Evolutionary conservation across 2,113 vertebrate genomes (phyloP).

Genomic region (Chloropsis hardwickii): DNA sequence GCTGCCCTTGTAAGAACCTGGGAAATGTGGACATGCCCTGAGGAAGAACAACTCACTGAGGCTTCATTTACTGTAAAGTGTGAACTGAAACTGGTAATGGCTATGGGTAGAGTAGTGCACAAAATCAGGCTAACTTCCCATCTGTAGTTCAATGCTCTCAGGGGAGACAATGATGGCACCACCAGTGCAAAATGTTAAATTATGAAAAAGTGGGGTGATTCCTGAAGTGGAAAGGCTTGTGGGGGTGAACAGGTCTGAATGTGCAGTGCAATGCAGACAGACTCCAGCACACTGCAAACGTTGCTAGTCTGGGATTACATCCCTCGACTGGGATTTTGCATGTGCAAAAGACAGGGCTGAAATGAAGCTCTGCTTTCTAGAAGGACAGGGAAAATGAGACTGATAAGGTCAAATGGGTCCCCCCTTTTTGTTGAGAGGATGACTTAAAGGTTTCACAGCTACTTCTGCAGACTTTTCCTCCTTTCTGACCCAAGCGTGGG

Average conservation of each 20-base stretch:
- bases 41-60: not conserved
- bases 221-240: not conserved
- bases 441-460: not conserved
- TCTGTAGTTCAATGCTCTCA: not conserved
- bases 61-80: not conserved
- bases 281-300: not conserved
- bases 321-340: not conserved
- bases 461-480: not conserved
- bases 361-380: not conserved
- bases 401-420: not conserved
- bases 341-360: not conserved
- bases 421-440: not conserved
- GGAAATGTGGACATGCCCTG: not conserved
- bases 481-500: not conserved
- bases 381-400: not conserved
- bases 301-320: not conserved
- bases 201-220: not conserved
- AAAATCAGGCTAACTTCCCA: not conserved
- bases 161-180: not conserved
- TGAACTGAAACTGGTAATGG: not conserved
- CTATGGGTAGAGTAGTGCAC: not conserved
- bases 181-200: not conserved
- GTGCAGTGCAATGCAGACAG: rapidly evolving
- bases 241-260: not conserved
- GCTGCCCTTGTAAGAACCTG: not conserved